phyloP scores from a whole-genome alignment of 2,797 vertebrate genomes.

The Alosa sapidissima region DNA sequence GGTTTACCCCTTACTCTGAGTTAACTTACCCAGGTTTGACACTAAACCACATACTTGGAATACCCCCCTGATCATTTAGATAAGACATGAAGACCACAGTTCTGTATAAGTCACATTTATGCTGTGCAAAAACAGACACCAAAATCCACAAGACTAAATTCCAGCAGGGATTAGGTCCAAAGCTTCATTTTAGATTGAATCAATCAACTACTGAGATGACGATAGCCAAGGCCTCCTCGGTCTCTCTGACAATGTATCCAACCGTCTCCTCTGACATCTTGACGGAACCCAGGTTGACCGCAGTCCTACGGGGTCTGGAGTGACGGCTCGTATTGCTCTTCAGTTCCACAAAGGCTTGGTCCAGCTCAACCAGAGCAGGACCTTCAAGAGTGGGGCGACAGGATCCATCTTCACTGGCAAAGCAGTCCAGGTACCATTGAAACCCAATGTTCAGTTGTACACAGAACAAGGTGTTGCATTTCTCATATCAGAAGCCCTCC shows the following conservation, averaged over 20 bases:
- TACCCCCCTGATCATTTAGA: background rate
- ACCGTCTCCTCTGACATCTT: too few species aligned
- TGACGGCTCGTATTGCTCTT: conserved; percentile 91
- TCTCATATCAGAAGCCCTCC: background rate
- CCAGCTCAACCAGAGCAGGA: conserved; percentile 81
- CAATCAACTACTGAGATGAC: background rate
- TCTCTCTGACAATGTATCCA: background rate
- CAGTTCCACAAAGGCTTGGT: conserved; percentile 90
- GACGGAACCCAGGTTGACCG: conserved; percentile 82
- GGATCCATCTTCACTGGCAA: conserved; percentile 87
- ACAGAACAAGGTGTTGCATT: background rate
- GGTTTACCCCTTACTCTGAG: too few species aligned
- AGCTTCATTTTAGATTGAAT: background rate
- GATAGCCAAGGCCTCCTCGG: background rate
- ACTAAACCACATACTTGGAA: too few species aligned
- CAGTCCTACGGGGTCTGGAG: conserved; percentile 92
- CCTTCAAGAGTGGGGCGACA: conserved; percentile 84
- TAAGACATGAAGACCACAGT: background rate
- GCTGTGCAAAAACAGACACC: background rate
- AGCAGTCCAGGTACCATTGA: conserved; percentile 78
- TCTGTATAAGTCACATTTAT: background rate
- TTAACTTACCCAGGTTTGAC: too few species aligned
- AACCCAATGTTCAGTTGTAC: background rate
- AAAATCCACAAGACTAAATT: background rate
- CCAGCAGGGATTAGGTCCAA: background rate